These are phyloP conservation scores for Parapristionchus giblindavisi DNA, from an alignment of 2,888 invertebrate species.

Conservation along the genomic window DNA sequence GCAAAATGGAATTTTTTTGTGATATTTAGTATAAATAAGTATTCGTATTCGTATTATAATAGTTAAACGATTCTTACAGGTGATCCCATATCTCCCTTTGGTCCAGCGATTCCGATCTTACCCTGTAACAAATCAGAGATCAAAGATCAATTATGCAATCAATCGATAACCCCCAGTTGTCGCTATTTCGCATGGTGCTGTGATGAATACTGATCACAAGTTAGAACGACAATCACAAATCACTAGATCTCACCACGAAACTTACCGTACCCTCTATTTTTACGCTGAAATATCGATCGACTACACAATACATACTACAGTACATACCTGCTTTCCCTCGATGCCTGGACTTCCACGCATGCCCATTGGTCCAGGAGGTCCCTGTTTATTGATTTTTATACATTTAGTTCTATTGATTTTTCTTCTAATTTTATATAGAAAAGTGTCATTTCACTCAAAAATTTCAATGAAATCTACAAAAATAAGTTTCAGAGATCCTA, in stretches of 20 bases:
- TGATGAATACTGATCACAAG: no score
- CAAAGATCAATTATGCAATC: no score
- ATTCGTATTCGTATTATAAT: no score
- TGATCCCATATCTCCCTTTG: slow-evolving; percentile 61
- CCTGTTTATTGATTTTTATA: slow-evolving; percentile 45
- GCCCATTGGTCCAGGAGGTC: slow-evolving; percentile 65
- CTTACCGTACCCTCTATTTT: not conserved
- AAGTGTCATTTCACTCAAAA: no score
- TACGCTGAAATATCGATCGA: not conserved
- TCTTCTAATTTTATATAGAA: no score
- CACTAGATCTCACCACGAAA: slow-evolving; percentile 1
- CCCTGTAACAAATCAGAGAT: slow-evolving; percentile 60
- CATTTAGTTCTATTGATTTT: no score
- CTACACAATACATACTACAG: not conserved
- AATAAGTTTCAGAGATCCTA: no score
- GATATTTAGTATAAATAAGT: no score
- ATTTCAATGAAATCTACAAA: no score
- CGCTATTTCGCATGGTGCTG: no score
- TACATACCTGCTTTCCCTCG: slow-evolving; percentile 51
- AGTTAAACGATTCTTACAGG: slow-evolving; percentile 46
- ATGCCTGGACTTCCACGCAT: slow-evolving; percentile 55
- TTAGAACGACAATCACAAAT: not conserved
- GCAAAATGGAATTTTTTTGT: no score
- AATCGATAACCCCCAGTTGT: no score
- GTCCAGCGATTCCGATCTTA: slow-evolving; percentile 56